Base-by-base conservation (phyloP, 2,113 vertebrate genomes). In the Damaliscus lunatus region DNA sequence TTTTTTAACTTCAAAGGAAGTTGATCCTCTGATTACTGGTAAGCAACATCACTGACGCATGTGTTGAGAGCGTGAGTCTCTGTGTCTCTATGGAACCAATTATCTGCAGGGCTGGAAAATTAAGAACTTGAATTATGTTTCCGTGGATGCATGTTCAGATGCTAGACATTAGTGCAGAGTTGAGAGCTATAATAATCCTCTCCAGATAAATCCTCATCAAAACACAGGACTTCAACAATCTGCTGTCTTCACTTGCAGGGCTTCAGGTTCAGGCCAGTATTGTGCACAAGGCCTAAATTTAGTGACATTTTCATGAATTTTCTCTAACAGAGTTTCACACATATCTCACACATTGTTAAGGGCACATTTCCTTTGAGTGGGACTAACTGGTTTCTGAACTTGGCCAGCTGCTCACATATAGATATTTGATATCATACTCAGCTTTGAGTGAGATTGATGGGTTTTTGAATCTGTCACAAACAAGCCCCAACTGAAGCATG, bases 71-170 rank as follows among this genome's bases (percentile, higher is more conserved):
- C 5, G 0, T 13, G 29, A 88, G 78, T 50, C 86, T 62, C 67
- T 59, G 25, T 92, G 96, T 97, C 96, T 97, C 97, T 81, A 4
- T 50, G 96, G 97, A 97, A 78, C 91, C 89, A 97, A 93, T 90
- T 97, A 97, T 91, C 91, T 74, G 50, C 77, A 89, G 78, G 78
- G 57, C 95, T 87, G 87, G 91, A 90, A 92, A 97, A 90, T 88
- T 82, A 91, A 95, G 86, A 88, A 62, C 93, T 81, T 67, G 83
- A 74, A 83, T 93, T 92, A 87, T 23, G 77, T 92, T 96, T 89
- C 96, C 0, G 3, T 59, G 87, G 91, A 59, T 52, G 91, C 36
- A 16, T 4, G 48, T 48, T 78, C 78, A 64, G 95, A 84, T 27
- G 50, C 43, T 4, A 46, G 74, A 36, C 53, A 19, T 50, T 48